Evolutionary conservation across 2,888 invertebrate genomes (phyloP), one percentile per base, ranked within the genome.

Genomic region (Tiliacea citrago): DNA sequence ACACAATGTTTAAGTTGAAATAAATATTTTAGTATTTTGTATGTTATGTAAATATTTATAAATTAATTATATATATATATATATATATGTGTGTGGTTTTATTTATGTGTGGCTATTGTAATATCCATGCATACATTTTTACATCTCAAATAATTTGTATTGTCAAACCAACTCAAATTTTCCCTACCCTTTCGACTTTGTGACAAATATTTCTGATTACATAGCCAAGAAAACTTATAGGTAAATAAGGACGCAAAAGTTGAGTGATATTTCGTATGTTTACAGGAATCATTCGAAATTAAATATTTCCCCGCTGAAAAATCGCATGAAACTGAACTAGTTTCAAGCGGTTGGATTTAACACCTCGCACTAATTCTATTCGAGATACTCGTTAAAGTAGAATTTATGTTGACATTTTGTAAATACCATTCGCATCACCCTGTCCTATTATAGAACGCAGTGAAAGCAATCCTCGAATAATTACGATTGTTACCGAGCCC

Each of bases 401-500:
- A 76, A 84, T 87, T 84, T 83, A 88, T 82, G 82, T 71, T 79
- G 82, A 87, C 86, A 85, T 84, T 88, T 80, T 61, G 80, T 82
- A 82, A 88, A 87, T 86, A 87, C 68, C 73, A 75, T 79, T 81
- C 72, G 71, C 74, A 82, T 81, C 81, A 75, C 65, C 55, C 68
- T 74, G 75, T 68, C 68, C 82, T 68, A 83, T 77, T 78, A 81
- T 84, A 86, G 78, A 75, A 77, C 68, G 60, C 70, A 68, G 67
- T 73, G 79, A 83, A 78, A 81, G 73, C 60, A 61, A 72, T 80
- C 61, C 62, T 49, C 69, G 66, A 82, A 81, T 85, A 84, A 84
- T 85, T 80, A 81, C 73, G 49, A 68, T 51, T 68, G 77, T 73
- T 79, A 73, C 75, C 51, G 68, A 71, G 53, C 24, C 68, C 66